Conservation (phyloP, 2,888 invertebrate species). For the Doris montereyensis region DNA sequence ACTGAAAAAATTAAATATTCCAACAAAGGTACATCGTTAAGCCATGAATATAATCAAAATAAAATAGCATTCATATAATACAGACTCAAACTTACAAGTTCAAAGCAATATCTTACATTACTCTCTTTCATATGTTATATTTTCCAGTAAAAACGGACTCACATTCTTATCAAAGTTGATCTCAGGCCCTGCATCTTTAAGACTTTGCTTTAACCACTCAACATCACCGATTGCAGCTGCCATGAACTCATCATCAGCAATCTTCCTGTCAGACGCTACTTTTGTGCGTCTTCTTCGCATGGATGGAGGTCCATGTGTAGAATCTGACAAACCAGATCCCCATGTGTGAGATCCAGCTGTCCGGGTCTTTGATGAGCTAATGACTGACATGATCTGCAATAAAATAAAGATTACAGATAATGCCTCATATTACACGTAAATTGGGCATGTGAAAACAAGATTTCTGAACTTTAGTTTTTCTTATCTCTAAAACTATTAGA, state of each 20-base stretch:
- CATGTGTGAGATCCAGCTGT: slow-evolving; percentile 16
- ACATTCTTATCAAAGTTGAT: slow-evolving; percentile 72
- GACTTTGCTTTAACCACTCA: slow-evolving; percentile 71
- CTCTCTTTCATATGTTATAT: background rate
- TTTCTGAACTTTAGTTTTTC: no score
- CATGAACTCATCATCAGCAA: slow-evolving; percentile 72
- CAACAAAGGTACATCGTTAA: no score
- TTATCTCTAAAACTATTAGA: no score
- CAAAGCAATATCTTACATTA: background rate
- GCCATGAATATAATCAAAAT: no score
- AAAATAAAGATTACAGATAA: background rate
- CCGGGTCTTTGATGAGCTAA: slow-evolving; percentile 23
- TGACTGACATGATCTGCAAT: slow-evolving; percentile 13
- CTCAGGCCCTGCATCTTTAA: slow-evolving; percentile 61
- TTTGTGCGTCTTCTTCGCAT: slow-evolving; percentile 53
- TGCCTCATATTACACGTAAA: background rate
- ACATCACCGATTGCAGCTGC: slow-evolving; percentile 73
- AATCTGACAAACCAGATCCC: slow-evolving; percentile 30
- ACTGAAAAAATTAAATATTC: background rate
- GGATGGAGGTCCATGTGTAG: slow-evolving; percentile 47
- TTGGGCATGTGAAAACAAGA: no score
- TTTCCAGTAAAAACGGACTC: slow-evolving; percentile 43
- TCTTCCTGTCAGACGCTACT: slow-evolving; percentile 61
- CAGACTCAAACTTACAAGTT: no score
- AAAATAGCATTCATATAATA: no score